These are phyloP conservation scores for Calephelis nemesis DNA, from an alignment of 1,140 invertebrate genomes.

Conservation along the genomic window DNA sequence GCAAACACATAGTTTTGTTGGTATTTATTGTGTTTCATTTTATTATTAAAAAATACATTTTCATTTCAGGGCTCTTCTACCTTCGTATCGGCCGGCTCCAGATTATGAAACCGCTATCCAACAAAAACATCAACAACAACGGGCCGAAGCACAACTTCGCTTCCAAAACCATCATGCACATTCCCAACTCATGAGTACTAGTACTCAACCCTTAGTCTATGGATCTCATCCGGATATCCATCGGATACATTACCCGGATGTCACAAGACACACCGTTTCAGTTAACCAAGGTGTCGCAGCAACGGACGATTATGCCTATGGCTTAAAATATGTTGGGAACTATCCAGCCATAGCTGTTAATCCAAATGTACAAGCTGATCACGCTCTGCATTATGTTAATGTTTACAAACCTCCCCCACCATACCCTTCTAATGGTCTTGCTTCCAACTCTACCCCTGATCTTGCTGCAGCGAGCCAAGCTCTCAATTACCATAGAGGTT, in stretches of 20 bases:
- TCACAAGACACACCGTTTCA: conserved; percentile 80
- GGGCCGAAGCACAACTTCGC: conserved; percentile 62
- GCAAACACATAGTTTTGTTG: no score
- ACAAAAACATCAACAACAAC: conserved; percentile 84
- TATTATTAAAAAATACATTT: background rate
- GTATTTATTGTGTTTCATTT: no score
- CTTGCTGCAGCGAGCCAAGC: conserved; percentile 84
- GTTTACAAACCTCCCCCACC: conserved; percentile 91
- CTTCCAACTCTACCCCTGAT: conserved; percentile 90
- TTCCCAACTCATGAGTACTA: conserved; percentile 44
- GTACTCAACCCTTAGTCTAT: conserved; percentile 74
- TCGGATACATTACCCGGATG: conserved; percentile 81
- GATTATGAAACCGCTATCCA: conserved; percentile 96
- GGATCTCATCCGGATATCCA: conserved; percentile 84
- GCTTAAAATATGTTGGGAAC: conserved; percentile 53
- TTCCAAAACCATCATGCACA: conserved; percentile 67
- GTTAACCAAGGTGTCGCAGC: conserved; percentile 51
- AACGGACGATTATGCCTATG: conserved; percentile 60
- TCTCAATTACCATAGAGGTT: conserved; percentile 75
- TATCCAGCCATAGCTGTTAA: conserved; percentile 62
- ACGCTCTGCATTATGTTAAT: conserved; percentile 82
- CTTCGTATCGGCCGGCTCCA: conserved; percentile 94
- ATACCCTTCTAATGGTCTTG: conserved; percentile 86
- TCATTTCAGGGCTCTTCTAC: conserved; percentile 84
- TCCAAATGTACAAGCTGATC: conserved; percentile 62